Conservation (phyloP, 2,797 vertebrate species). For the Helarctos malayanus region DNA sequence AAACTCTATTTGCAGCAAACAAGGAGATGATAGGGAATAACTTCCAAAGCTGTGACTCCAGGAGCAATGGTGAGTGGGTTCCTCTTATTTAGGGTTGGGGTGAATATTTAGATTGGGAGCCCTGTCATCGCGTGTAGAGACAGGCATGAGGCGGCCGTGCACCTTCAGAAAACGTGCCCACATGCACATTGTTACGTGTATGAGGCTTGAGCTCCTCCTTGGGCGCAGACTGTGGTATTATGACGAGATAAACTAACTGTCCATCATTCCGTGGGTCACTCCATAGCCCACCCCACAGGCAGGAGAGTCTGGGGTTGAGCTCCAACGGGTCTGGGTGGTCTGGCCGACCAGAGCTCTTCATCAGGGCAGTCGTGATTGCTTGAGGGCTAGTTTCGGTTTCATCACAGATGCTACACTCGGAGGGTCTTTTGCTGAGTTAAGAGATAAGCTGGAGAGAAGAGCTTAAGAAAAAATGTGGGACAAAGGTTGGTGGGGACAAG, state of each 20-base stretch:
- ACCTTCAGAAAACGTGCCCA: background rate
- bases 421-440: background rate
- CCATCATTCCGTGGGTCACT: background rate
- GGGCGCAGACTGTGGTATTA: background rate
- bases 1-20: background rate
- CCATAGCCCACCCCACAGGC: background rate
- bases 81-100: background rate
- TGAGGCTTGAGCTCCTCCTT: background rate
- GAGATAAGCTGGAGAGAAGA: background rate
- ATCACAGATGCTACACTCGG: background rate
- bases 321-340: background rate
- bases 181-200: background rate
- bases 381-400: background rate
- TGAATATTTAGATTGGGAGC: background rate
- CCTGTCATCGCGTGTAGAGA: background rate
- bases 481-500: background rate
- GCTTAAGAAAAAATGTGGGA: background rate
- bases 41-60: background rate
- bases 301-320: background rate
- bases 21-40: background rate
- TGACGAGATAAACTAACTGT: background rate
- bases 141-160: background rate
- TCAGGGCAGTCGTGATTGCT: background rate
- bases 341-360: background rate
- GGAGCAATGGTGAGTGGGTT: background rate